Conservation (phyloP, 1,140 invertebrate genomes). For the Ips typographus region DNA sequence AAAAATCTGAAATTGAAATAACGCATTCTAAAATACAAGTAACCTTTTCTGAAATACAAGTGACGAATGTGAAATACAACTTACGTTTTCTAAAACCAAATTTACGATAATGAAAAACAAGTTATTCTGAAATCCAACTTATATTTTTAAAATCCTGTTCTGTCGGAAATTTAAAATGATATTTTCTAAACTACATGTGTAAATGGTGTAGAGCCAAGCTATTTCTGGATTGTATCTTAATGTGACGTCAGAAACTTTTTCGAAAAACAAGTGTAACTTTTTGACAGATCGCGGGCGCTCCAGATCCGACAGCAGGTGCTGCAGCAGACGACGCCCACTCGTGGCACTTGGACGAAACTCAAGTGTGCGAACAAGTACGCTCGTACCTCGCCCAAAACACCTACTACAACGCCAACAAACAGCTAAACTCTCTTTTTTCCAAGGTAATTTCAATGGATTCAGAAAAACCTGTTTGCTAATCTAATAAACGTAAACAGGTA, state of each 20-base stretch:
- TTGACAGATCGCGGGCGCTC: constrained; percentile 63
- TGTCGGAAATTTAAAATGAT: background rate
- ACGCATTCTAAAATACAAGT: no score
- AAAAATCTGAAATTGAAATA: no score
- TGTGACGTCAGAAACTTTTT: background rate
- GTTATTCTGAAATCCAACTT: no score
- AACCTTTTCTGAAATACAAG: no score
- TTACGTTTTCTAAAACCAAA: no score
- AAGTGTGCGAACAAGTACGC: constrained; percentile 82
- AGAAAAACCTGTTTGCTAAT: background rate
- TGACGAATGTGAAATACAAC: no score
- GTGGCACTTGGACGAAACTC: constrained; percentile 85
- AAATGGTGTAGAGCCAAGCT: no score
- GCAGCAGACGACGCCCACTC: constrained; percentile 81
- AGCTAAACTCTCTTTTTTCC: constrained; percentile 79
- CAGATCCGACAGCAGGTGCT: constrained; percentile 85
- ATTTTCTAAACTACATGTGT: no score
- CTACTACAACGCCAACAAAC: constrained; percentile 80
- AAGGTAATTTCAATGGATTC: constrained; percentile 60
- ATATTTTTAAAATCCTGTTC: background rate
- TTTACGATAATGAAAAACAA: no score
- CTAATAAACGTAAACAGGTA: constrained; percentile 57
- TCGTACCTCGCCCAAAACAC: constrained; percentile 78
- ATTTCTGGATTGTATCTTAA: no score
- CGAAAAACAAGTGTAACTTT: background rate